These are phyloP conservation scores for Dermochelys coriacea DNA, from an alignment of 2,797 vertebrate species.

Conservation along the genomic window DNA sequence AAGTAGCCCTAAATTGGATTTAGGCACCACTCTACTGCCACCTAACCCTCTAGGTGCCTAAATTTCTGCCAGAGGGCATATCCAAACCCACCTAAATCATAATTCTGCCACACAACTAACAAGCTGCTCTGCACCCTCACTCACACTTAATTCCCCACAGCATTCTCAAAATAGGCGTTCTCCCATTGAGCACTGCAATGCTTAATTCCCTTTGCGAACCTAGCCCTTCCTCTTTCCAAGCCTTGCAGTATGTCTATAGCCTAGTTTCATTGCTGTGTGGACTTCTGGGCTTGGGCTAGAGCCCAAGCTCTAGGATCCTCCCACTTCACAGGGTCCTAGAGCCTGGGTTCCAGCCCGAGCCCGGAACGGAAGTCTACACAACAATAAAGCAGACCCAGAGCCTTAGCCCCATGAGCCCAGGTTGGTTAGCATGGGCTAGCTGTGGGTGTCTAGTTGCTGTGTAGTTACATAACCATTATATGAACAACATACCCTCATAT, in stretches of 20 bases:
- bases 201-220: not conserved
- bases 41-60: not conserved
- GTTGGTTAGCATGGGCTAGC: not conserved
- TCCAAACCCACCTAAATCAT: not conserved
- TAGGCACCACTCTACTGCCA: not conserved
- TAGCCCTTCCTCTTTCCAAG: slow-evolving; percentile 12
- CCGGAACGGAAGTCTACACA: not conserved
- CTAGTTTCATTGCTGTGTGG: not conserved
- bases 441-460: not conserved
- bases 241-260: not conserved
- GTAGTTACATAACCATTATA: not conserved
- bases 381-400: not conserved
- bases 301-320: not conserved
- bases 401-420: not conserved
- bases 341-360: not conserved
- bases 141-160: not conserved
- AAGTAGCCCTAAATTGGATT: not conserved
- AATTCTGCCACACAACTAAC: not conserved
- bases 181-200: not conserved
- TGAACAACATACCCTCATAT: too few relatives aligned
- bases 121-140: not conserved
- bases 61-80: not conserved
- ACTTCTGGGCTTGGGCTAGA: not conserved
- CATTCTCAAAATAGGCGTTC: not conserved
- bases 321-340: not conserved